Conservation (phyloP, 2,797 vertebrate genomes). For the Sebastes hopkinsi region DNA sequence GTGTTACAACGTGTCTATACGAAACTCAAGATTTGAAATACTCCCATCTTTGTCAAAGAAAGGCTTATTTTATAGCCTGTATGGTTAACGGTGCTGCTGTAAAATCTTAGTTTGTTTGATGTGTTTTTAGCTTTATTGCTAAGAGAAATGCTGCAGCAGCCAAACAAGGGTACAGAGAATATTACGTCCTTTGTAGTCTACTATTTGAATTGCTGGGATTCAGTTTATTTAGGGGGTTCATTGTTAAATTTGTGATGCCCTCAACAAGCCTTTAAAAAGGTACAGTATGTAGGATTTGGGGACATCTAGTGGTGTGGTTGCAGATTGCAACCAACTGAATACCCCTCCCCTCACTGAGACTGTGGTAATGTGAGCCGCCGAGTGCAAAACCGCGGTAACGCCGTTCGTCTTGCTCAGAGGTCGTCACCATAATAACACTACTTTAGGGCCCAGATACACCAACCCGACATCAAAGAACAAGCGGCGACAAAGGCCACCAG, state of each 20-base stretch:
- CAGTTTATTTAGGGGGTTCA: background rate
- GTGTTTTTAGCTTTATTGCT: conserved; percentile 10
- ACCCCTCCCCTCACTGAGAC: too few species aligned
- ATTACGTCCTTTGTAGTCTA: background rate
- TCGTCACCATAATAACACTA: too few species aligned
- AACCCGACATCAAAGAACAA: too few species aligned
- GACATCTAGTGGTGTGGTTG: too few species aligned
- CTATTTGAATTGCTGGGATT: background rate
- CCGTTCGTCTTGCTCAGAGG: too few species aligned
- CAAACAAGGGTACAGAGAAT: background rate
- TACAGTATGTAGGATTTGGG: background rate
- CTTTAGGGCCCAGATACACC: too few species aligned
- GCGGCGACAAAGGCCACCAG: too few species aligned
- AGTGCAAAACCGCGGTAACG: too few species aligned
- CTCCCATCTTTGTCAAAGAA: background rate
- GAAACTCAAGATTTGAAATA: conserved; percentile 5
- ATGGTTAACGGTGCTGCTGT: background rate
- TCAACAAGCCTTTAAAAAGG: background rate
- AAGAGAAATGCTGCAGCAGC: background rate
- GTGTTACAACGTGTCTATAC: conserved; percentile 19
- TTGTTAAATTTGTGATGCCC: background rate
- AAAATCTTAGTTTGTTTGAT: conserved; percentile 1
- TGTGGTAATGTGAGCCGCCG: too few species aligned
- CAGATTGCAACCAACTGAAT: too few species aligned
- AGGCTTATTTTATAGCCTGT: background rate